Evolutionary conservation across 2,888 invertebrate species (phyloP).

Genomic region (Cryptocephalus primarius): DNA sequence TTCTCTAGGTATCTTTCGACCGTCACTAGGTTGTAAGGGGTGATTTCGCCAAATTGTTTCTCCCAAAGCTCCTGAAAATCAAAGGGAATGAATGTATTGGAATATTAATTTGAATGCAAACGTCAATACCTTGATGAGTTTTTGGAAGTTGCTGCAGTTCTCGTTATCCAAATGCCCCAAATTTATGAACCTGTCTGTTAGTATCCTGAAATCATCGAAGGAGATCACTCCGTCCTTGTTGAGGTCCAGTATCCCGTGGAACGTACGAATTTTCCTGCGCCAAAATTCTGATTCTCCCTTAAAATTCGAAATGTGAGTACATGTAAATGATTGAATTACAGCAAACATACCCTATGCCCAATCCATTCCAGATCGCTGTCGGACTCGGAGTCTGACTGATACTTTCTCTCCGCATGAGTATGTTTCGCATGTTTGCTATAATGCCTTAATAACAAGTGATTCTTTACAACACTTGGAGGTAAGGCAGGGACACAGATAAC

Average conservation of each 20-base stretch:
- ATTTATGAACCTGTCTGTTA: slow-evolving; percentile 63
- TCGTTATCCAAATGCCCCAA: slow-evolving; percentile 60
- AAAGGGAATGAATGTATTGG: neutral
- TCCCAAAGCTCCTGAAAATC: slow-evolving; percentile 60
- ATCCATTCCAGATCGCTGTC: slow-evolving; percentile 51
- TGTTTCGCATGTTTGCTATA: slow-evolving; percentile 37
- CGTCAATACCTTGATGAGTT: slow-evolving; percentile 52
- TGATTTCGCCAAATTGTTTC: slow-evolving; percentile 72
- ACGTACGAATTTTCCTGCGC: slow-evolving; percentile 76
- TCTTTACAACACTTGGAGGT: neutral
- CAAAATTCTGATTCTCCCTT: slow-evolving; percentile 58
- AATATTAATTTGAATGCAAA: slow-evolving; percentile 1
- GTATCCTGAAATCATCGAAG: slow-evolving; percentile 66
- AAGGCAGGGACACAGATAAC: too few species aligned
- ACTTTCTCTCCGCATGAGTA: slow-evolving; percentile 35
- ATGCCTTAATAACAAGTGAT: slow-evolving; percentile 17
- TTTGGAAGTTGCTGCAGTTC: slow-evolving; percentile 57
- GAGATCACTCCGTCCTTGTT: slow-evolving; percentile 80
- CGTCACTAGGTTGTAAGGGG: slow-evolving; percentile 70
- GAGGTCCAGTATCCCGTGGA: slow-evolving; percentile 71
- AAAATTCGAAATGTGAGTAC: slow-evolving; percentile 2
- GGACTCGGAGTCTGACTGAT: slow-evolving; percentile 33
- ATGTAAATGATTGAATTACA: too few species aligned
- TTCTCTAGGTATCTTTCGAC: slow-evolving; percentile 73
- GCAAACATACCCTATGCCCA: slow-evolving; percentile 24